phyloP scores from a whole-genome alignment of 2,113 vertebrate species.

The Chinchilla lanigera region DNA sequence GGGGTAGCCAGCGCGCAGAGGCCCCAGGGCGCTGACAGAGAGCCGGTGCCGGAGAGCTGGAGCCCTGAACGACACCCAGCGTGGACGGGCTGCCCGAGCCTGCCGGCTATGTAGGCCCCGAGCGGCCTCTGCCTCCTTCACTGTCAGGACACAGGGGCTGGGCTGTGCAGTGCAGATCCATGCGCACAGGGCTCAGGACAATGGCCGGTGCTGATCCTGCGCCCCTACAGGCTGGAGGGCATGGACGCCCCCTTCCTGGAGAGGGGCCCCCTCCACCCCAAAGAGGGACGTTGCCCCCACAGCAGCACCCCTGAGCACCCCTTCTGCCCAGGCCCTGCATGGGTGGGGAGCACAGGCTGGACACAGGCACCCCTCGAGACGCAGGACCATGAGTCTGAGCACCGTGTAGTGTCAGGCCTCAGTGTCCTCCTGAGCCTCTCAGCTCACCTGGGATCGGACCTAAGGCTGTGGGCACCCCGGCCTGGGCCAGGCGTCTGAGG shows the following conservation, averaged over 20 bases:
- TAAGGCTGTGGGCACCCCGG: neutral
- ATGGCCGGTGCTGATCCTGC: neutral
- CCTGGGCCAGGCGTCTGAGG: neutral
- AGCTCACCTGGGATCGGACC: neutral
- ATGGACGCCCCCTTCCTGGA: neutral
- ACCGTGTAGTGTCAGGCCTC: neutral
- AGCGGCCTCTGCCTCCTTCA: fast-evolving
- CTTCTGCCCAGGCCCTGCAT: neutral
- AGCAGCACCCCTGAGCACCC: neutral
- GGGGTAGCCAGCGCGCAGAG: neutral
- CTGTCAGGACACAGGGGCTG: too few species aligned
- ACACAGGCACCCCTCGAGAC: neutral
- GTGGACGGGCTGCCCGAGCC: fast-evolving
- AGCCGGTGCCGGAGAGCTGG: neutral
- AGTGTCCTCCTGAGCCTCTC: neutral
- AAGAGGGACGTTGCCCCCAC: neutral
- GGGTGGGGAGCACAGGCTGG: neutral
- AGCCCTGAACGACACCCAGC: neutral
- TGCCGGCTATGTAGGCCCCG: too few species aligned
- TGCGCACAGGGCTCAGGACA: neutral
- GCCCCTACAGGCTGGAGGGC: neutral
- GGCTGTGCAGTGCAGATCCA: too few species aligned
- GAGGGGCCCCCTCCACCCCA: neutral
- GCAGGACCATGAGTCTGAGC: neutral
- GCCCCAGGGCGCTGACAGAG: neutral